These are phyloP conservation scores for Chloroceryle aenea DNA, from an alignment of 2,113 vertebrate genomes.

Conservation along the genomic window DNA sequence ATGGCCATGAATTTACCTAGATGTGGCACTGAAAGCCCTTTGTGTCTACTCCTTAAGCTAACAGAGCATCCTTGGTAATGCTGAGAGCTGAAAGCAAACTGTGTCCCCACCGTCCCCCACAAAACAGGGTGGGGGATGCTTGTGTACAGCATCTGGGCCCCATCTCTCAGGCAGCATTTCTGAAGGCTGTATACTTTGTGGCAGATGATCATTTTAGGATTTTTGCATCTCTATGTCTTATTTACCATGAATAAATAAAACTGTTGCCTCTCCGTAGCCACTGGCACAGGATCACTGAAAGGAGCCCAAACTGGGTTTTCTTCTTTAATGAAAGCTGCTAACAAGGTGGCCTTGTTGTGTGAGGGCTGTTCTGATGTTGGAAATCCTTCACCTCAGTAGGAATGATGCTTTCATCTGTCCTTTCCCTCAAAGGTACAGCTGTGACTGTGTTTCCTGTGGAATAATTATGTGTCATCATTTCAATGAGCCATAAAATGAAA, in stretches of 20 bases:
- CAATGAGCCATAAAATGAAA: background rate
- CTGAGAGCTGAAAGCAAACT: background rate
- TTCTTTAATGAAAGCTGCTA: background rate
- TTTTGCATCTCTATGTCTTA: accelerated
- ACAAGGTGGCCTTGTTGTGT: background rate
- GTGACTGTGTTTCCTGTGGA: accelerated
- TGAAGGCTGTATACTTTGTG: background rate
- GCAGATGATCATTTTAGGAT: background rate
- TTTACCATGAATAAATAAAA: background rate
- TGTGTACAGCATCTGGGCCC: accelerated
- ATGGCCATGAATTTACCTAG: background rate
- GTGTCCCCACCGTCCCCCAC: too few species aligned
- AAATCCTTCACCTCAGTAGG: background rate
- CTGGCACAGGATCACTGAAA: background rate
- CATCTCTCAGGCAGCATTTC: background rate
- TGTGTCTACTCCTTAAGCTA: background rate
- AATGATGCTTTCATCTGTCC: background rate
- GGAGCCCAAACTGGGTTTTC: background rate
- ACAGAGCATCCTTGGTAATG: background rate
- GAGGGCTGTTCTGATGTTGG: background rate
- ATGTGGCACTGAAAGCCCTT: background rate
- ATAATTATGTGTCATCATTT: background rate
- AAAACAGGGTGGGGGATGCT: background rate
- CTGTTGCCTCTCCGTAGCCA: accelerated
- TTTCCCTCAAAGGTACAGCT: background rate